Evolutionary conservation across 2,797 vertebrate genomes (phyloP).

Genomic region (Distichodus sexfasciatus): DNA sequence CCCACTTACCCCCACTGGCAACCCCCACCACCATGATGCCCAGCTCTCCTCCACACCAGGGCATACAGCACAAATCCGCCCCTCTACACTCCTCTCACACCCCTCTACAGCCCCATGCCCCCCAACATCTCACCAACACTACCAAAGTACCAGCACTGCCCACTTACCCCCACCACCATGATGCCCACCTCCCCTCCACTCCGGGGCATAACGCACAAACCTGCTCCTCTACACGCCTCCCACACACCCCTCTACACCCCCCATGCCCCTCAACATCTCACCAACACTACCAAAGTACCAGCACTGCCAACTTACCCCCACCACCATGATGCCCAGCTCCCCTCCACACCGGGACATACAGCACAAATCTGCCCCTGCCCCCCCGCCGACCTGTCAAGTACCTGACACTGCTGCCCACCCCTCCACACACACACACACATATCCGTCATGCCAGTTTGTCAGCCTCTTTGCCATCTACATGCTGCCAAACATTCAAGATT

Average conservation of each 20-base stretch:
- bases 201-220: neutral
- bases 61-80: neutral
- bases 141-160: slow-evolving; percentile 18
- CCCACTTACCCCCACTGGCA: too few species aligned
- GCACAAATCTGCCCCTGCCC: neutral
- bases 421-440: slow-evolving; percentile 20
- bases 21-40: slow-evolving; percentile 17
- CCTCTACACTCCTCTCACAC: neutral
- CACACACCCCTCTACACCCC: neutral
- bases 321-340: slow-evolving; percentile 28
- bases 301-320: slow-evolving; percentile 13
- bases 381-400: slow-evolving; percentile 40
- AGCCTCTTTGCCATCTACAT: slow-evolving; percentile 50
- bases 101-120: slow-evolving; percentile 1
- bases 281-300: neutral
- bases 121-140: neutral
- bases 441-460: slow-evolving; percentile 40
- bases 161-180: slow-evolving; percentile 20
- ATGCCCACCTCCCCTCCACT: slow-evolving; percentile 9
- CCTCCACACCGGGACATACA: neutral
- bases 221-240: neutral
- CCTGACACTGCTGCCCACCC: slow-evolving; percentile 45
- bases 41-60: neutral
- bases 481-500: slow-evolving; percentile 55
- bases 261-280: neutral